Percentiles rank a stretch among this genome's conserved stretches.
These are phyloP conservation scores for Agriopis marginaria DNA, from an alignment of 2,888 invertebrate genomes.

Conservation along the genomic window DNA sequence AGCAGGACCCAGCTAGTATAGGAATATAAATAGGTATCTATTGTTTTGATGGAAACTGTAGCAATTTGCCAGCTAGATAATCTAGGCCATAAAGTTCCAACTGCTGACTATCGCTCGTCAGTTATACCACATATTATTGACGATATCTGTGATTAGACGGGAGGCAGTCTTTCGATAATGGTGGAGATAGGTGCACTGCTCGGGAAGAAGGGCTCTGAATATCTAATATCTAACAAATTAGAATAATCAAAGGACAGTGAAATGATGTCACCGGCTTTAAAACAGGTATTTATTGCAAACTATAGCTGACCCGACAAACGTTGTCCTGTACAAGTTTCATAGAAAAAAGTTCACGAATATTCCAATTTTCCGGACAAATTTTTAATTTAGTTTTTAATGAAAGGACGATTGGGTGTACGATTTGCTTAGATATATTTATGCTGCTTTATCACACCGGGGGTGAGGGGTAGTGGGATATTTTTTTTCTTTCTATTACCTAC, in stretches of 20 bases:
- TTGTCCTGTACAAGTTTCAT: no score
- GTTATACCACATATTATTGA: not conserved
- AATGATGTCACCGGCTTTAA: slow-evolving; percentile 35
- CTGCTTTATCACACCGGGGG: no score
- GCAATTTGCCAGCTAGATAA: slow-evolving; percentile 16
- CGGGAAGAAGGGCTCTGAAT: not conserved
- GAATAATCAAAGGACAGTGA: not conserved
- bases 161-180: slow-evolving; percentile 2
- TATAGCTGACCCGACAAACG: not conserved
- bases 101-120: slow-evolving; percentile 16
- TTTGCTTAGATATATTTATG: no score
- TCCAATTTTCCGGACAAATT: no score
- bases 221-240: no score
- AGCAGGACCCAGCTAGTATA: not conserved
- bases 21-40: not conserved
- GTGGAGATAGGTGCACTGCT: not conserved
- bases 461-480: no score
- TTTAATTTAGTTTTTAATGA: no score
- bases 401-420: no score
- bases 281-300: slow-evolving; percentile 30
- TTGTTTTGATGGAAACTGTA: slow-evolving; percentile 16
- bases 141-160: slow-evolving; percentile 2
- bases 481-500: no score
- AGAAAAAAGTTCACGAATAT: no score
- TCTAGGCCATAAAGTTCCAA: slow-evolving; percentile 29